Base-by-base conservation (phyloP, 2,888 invertebrate species). In the Aquatica leii region DNA sequence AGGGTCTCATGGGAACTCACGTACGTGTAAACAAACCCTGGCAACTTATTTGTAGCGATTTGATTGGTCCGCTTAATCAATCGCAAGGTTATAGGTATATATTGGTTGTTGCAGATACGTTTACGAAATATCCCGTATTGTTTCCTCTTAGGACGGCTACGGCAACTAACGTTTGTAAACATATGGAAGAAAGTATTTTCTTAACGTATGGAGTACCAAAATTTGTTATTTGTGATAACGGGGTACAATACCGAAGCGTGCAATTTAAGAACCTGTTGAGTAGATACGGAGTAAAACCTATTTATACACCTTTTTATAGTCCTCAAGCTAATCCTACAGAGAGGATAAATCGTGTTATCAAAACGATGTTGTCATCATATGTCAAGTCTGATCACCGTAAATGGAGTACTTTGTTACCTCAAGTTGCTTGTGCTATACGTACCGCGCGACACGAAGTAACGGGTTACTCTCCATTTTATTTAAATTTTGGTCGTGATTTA, bases 301-400 rank as follows among this genome's bases (percentile, higher is more conserved):
- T 8, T 2, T 54, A 9, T 31, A 54, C 5, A 0, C 71, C 74
- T 0, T 65, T 69, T 1, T 76, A 77, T 51, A 59, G 70, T 3
- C 71, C 73, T 0, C 75, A 77, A 43, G 73, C 67, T 1, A 77
- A 78, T 58, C 74, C 74, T 0, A 72, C 71, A 0, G 76, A 77
- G 51, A 20, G 77, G n/a, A 67, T 69, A 0, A 77, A 77, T 40
- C 41, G 72, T n/a, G 71, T 70, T 0, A 20, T 76, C 1, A 73
- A 74, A 54, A 74, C 73, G 0, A 75, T 77, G 72, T 70, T 76
- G 0, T 41, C 70, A 0, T 41, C 51, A 14, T 46, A 41, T 41
- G 20, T 59, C n/a, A 18, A 34, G 0, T 15, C 21, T n/a, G 17
- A 50, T 18, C 56, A 50, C 1, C 21, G 20, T 0, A 12, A 20